Base-by-base conservation (phyloP, 2,888 invertebrate species). In the Tiliacea aurago region DNA sequence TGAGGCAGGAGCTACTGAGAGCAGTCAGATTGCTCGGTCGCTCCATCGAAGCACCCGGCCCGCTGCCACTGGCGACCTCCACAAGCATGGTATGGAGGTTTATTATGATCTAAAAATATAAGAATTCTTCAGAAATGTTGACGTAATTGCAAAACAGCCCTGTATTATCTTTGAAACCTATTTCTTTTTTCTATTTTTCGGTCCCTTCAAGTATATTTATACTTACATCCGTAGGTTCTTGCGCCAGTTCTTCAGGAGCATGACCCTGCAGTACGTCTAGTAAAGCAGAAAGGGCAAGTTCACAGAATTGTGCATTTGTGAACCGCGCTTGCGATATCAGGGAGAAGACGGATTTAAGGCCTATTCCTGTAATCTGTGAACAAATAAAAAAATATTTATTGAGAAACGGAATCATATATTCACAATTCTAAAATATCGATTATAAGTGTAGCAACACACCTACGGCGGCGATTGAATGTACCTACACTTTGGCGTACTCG, bases 201-300 rank as follows among this genome's bases (percentile, higher is more conserved):
- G 7, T 47, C 47, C 18, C 4, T 33, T 2, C 2, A n/a, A 13
- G 2, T 23, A 43, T 4, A 51, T n/a, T 15, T 15, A 18, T 23
- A 71, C 69, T 70, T 86, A 98, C 97, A 91, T 98, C 98, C 62
- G 97, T 95, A 11, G 99, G 98, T 95, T 99, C 99, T 71, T 97
- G 97, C 89, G 97, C 97, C 83, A 99, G 97, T 83, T 98, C 98
- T 96, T 99, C 99, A 0, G 99, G 98, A 68, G 97, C 97, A 91
- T 98, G 98, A 41, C 98, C 98, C 96, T 99, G 99, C 73, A 99
- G 96, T 70, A 99, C 98, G 94, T 99, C 98, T 55, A 99, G 96
- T 82, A 99, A 95, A 2, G 99, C 99, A 84, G 97, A 97, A 53
- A 99, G 96, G 7, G 99, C 98, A 93, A 98, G 98, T 64, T 98